phyloP scores from a whole-genome alignment of 1,140 invertebrate genomes.

The Saxidomus purpurata region DNA sequence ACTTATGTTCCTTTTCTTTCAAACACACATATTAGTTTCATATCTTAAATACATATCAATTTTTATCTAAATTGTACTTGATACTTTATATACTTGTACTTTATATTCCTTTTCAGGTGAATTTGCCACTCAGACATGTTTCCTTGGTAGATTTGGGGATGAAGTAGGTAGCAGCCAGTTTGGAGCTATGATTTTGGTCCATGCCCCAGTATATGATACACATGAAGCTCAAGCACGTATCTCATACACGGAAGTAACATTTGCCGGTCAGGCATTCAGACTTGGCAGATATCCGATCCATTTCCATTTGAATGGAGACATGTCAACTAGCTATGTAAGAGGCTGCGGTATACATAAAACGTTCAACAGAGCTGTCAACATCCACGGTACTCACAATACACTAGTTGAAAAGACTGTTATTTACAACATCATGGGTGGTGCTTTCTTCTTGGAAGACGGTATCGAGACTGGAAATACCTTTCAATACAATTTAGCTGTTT shows the following conservation, averaged over 20 bases:
- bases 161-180: constrained; percentile 85
- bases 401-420: constrained; percentile 81
- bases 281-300: constrained; percentile 86
- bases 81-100: too few relatives aligned
- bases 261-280: constrained; percentile 85
- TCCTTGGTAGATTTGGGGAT: constrained; percentile 84
- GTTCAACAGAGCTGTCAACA: constrained; percentile 86
- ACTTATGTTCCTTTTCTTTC: too few relatives aligned
- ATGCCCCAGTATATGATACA: constrained; percentile 76
- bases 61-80: too few relatives aligned
- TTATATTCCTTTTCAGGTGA: constrained; percentile 82
- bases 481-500: constrained; percentile 85
- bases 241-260: constrained; percentile 78
- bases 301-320: constrained; percentile 84
- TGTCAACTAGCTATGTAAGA: constrained; percentile 82
- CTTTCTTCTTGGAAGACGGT: constrained; percentile 86
- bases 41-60: too few relatives aligned
- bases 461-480: constrained; percentile 84
- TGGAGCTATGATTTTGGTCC: constrained; percentile 84
- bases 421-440: constrained; percentile 85
- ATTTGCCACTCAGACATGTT: constrained; percentile 84
- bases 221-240: constrained; percentile 73
- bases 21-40: too few relatives aligned
- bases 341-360: constrained; percentile 82
- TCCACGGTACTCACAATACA: constrained; percentile 83